Evolutionary conservation across 2,888 invertebrate genomes (phyloP), one percentile per base, ranked within the genome.

Genomic region (Ganaspis brasiliensis): DNA sequence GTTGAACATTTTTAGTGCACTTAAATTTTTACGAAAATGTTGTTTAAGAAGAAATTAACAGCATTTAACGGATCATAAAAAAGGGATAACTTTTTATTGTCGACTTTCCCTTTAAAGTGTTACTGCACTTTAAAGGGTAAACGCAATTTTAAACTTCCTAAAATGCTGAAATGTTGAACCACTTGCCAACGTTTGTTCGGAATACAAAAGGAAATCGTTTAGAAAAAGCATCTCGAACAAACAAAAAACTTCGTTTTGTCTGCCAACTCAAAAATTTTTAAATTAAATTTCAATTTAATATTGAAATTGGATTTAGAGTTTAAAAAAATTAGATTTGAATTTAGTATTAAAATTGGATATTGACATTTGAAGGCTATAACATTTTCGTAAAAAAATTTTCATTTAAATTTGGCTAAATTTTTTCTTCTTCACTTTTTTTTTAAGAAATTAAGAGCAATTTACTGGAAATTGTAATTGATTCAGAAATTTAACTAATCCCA

Each of bases 31-130:
- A 19, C 52, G 19, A 19, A 52, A 19, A 52, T 9, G 19, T 19
- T 52, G 52, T 52, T n/a, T 52, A 52, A 52, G 16, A 52, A 52
- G 52, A 19, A 52, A 52, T 52, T 52, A 52, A 52, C 52, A 52
- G 16, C 52, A 52, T 52, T 52, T 52, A 52, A 52, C 19, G 52
- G 19, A 9, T 16, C 52, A 52, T 52, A 52, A 16, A 52, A 52
- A 52, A 52, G 52, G 16, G 16, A 52, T 52, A 52, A 52, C 52
- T 21, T 52, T 52, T 52, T 52, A 52, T 52, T n/a, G 52, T 52
- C 52, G 52, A 52, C 16, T 52, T 52, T 52, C 19, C 9, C 52
- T 52, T 52, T 52, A 52, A 52, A 52, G 52, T 19, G 52, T 52
- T 52, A 2, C 9, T 52, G 16, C 52, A 16, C 16, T 52, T 52